These are phyloP conservation scores for Cromileptes altivelis DNA, from an alignment of 2,113 vertebrate species.

Conservation along the genomic window DNA sequence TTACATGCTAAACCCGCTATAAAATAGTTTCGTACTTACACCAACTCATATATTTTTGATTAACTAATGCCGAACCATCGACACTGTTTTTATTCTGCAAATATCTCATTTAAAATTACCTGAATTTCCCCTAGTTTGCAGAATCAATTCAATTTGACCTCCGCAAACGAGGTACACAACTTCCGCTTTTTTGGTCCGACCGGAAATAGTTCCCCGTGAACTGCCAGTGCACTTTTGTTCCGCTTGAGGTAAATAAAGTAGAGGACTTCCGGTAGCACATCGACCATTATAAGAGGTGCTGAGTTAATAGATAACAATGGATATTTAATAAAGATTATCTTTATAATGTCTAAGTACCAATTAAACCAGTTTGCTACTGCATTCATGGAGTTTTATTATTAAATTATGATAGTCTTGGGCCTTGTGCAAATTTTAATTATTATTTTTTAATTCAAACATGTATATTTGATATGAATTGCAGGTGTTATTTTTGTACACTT, in stretches of 20 bases:
- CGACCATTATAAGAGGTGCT: neutral
- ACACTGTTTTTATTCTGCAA: accelerated
- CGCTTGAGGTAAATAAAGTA: neutral
- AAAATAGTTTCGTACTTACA: neutral
- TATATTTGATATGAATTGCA: neutral
- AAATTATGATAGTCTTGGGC: neutral
- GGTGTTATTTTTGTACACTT: neutral
- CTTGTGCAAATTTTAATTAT: neutral
- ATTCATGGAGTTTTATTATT: neutral
- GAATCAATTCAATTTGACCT: constrained; percentile 70
- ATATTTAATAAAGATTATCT: neutral
- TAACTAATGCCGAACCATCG: accelerated
- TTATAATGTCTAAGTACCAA: neutral
- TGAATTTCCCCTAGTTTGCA: neutral
- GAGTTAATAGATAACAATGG: neutral
- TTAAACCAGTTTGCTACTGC: neutral
- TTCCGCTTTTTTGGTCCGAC: constrained; percentile 50
- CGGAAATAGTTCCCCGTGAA: constrained; percentile 43
- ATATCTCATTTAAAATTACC: constrained; percentile 19
- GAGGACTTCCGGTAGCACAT: neutral
- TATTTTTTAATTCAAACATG: neutral
- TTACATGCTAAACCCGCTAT: neutral
- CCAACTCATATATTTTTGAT: neutral
- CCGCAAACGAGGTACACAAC: constrained; percentile 42
- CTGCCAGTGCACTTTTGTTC: constrained; percentile 16